Evolutionary conservation across 2,888 invertebrate species (phyloP), one percentile per base, ranked within the genome.

Genomic region (Anorthoa munda): DNA sequence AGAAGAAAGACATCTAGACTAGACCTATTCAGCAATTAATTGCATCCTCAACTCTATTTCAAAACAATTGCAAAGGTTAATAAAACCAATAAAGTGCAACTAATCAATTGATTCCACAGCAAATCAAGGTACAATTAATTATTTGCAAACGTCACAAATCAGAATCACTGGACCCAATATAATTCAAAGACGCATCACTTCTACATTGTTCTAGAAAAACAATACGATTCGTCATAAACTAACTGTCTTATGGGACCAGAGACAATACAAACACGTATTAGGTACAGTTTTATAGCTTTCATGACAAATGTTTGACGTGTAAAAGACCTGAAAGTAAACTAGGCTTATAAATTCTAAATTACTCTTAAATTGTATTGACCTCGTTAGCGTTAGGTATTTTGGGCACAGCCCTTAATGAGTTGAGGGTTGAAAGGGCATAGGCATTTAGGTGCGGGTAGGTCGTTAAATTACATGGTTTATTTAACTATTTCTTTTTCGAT

Each of bases 151-250:
- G n/a, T n/a, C 45, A 65, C 12, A 15, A 72, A 61, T 70, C 73
- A 51, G 31, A 68, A 48, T 59, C 53, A 66, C 17, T 68, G 39
- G n/a, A 56, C 21, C 21, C 79, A 65, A 18, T 39, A 31, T 55
- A 7, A 61, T 75, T 56, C 17, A 26, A 60, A 58, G 21, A 9
- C 68, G 26, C 64, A 53, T 63, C 55, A 71, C 64, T 67, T 46
- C 13, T 31, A 64, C 77, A 79, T 67, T 79, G 82, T 84, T 84
- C 69, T 74, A 50, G 59, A 63, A 73, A 73, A 73, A 84, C 84
- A 82, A 84, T 76, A 77, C 21, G 26, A 56, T 46, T 58, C 48
- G 64, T 65, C 75, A 75, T 82, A 80, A 75, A 80, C 60, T 46
- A 59, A 31, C 26, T 11, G 55, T 66, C 21, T 63, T 60, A 71